Evolutionary conservation across 2,113 vertebrate species (phyloP), one percentile per base, ranked within the genome.

Genomic region (Periophthalmodon schlosseri): DNA sequence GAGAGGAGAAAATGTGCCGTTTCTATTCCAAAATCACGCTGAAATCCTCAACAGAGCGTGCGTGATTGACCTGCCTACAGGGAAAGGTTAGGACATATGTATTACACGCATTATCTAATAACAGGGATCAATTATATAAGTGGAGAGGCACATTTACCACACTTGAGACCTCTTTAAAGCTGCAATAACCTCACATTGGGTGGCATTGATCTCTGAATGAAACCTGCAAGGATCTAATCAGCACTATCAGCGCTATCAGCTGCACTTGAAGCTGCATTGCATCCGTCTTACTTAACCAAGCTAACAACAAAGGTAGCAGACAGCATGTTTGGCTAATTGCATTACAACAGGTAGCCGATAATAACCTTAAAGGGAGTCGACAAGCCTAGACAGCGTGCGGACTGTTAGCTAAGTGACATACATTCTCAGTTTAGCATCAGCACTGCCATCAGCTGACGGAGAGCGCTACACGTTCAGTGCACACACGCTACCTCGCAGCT

Each of bases 321-420:
- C 44, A 73, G 69, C 77, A 39, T 72, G 63, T 0, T 64, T 64
- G 57, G 74, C 74, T 88, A 88, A 89, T 83, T 85, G 86, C 79
- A 88, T 89, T 87, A 91, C 87, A 91, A 88, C 89, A 91, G 86
- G 87, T 89, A 84, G 74, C 70, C 68, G 23, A 74, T 79, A 87
- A 81, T 63, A 86, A 75, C 68, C 68, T 72, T 24, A 44, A 69
- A 63, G 18, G 70, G 73, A 81, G 76, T 52, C 78, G 75, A 76
- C 86, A 75, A 83, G 72, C 81, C 65, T 81, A 70, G 74, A 79
- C 80, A 79, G 80, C 83, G 79, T 16, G 70, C 63, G 72, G 54
- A 58, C 73, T 82, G 83, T 74, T 73, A 82, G 86, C 85, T 86
- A 65, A 83, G 76, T 89, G 87, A 84, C 90, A 91, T 21, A 70